phyloP scores from a whole-genome alignment of 2,797 vertebrate genomes.

The Manis pentadactyla region DNA sequence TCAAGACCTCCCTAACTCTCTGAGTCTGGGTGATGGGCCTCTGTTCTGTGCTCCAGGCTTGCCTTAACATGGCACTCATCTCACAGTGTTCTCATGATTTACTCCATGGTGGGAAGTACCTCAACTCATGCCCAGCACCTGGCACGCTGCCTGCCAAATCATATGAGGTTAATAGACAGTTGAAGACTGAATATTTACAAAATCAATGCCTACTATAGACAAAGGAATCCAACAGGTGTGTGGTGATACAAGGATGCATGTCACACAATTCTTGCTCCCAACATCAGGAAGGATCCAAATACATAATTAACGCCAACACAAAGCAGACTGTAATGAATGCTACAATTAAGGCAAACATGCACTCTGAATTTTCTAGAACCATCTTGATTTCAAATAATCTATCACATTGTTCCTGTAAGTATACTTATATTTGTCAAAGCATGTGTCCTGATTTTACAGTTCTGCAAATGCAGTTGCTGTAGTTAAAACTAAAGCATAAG shows the following conservation, averaged over 20 bases:
- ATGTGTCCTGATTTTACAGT: conserved; percentile 56
- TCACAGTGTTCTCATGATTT: neutral
- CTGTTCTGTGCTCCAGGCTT: neutral
- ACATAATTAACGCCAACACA: conserved; percentile 56
- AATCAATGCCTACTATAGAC: neutral
- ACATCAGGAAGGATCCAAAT: conserved; percentile 54
- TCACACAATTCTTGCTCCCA: conserved; percentile 56
- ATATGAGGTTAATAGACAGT: conserved; percentile 41
- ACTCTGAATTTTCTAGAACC: conserved; percentile 62
- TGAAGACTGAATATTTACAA: neutral
- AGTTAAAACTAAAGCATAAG: conserved; percentile 50
- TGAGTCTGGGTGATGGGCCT: neutral
- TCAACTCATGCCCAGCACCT: neutral
- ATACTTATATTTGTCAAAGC: conserved; percentile 46
- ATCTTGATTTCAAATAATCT: conserved; percentile 70
- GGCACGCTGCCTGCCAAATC: neutral
- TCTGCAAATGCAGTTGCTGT: conserved; percentile 45
- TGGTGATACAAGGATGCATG: conserved; percentile 7
- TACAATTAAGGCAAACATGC: conserved; percentile 60
- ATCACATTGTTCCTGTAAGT: conserved; percentile 64
- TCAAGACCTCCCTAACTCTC: neutral
- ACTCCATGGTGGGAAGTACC: neutral
- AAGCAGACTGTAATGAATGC: conserved; percentile 61
- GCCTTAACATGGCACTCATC: neutral
- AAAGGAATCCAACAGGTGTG: conserved; percentile 62